These are phyloP conservation scores for Drosophila murphyi DNA, from an alignment of 1,140 invertebrate genomes.

Conservation along the genomic window DNA sequence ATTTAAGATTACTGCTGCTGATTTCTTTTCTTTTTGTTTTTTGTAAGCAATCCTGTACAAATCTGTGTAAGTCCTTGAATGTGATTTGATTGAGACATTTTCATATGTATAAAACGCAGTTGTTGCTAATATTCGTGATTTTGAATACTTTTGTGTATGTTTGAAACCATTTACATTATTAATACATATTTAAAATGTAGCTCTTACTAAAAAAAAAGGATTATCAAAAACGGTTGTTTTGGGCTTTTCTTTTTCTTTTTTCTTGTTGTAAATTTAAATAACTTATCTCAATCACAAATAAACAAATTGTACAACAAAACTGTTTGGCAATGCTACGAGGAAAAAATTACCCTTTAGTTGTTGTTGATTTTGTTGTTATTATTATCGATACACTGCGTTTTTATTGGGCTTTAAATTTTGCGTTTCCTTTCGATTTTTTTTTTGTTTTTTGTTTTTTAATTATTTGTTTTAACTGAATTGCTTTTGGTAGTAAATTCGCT, in stretches of 20 bases:
- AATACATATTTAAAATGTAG: constrained; percentile 41
- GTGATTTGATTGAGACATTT: not conserved
- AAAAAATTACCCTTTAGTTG: constrained; percentile 57
- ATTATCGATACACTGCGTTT: constrained; percentile 14
- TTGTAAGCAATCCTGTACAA: not conserved
- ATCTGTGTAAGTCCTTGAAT: not conserved
- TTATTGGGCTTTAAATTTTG: constrained; percentile 16
- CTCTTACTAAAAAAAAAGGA: constrained; percentile 44
- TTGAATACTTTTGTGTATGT: constrained; percentile 39
- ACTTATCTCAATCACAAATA: constrained; percentile 36
- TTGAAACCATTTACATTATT: constrained; percentile 62
- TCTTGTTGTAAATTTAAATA: constrained; percentile 39
- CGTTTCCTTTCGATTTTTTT: constrained; percentile 8
- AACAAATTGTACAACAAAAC: constrained; percentile 36
- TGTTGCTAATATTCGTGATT: constrained; percentile 27
- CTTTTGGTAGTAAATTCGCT: constrained; percentile 51
- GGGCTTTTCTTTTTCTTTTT: constrained; percentile 5
- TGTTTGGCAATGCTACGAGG: constrained; percentile 48
- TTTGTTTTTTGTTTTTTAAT: constrained; percentile 6
- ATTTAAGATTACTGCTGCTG: not conserved
- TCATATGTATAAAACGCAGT: constrained; percentile 21
- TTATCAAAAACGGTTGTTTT: constrained; percentile 43
- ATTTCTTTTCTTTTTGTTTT: constrained; percentile 12
- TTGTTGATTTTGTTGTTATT: constrained; percentile 25
- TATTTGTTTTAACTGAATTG: constrained; percentile 23